A percentile compares a stretch with the other conserved stretches of the same genome.
Conservation (phyloP, 2,113 vertebrate species). For the Donacobius atricapilla region DNA sequence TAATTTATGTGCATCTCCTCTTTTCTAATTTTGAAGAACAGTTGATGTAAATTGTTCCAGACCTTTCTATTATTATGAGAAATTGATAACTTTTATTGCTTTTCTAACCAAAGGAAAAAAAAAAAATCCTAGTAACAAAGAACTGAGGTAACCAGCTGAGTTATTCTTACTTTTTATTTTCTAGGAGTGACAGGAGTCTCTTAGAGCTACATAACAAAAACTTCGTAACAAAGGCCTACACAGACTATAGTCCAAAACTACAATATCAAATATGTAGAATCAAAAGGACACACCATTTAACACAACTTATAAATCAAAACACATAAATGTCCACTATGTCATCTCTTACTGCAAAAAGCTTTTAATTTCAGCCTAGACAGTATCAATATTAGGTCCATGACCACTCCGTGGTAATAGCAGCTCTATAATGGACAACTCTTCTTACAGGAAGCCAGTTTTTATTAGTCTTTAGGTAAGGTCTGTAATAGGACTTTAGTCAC, state of each 20-base stretch:
- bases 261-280: accelerated
- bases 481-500: accelerated
- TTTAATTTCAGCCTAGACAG: not conserved
- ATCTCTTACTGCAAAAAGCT: not conserved
- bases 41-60: constrained; percentile 3
- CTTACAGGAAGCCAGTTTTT: not conserved
- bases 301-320: not conserved
- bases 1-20: not conserved
- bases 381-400: not conserved
- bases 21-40: not conserved
- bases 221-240: not conserved
- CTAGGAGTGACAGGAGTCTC: not conserved
- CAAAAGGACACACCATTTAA: not conserved
- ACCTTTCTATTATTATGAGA: not conserved
- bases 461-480: not conserved
- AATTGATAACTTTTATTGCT: not conserved
- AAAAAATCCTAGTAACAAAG: not conserved
- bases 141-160: not conserved
- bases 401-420: not conserved
- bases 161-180: not conserved
- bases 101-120: not conserved
- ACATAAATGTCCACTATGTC: not conserved
- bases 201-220: not conserved
- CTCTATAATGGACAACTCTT: not conserved
- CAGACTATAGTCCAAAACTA: not conserved